Base-by-base conservation (phyloP, 1,140 invertebrate species). In the Calliphora vicina region DNA sequence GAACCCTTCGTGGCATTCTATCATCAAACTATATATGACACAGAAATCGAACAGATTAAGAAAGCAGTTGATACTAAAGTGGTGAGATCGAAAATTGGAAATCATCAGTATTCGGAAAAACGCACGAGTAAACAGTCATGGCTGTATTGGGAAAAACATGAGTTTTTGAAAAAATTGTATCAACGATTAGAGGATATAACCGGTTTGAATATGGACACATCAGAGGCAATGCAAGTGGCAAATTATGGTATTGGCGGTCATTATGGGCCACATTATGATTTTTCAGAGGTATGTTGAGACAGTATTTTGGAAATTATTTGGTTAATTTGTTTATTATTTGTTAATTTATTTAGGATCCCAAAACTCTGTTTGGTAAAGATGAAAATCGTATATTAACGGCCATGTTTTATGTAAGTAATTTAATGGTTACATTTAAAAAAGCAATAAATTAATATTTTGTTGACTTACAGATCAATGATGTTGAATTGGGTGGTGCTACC, bases 221-320 rank as follows among this genome's bases (percentile, higher is more conserved):
- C 97, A 0, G 98, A 99, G 91, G 97, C 97, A 87, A 91, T 99
- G 73, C 97, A 99, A 92, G 97, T 99, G 72, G 97, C 97, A 83
- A 99, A 99, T 92, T 99, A 99, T 91, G 98, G 98, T 29, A 97
- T 99, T 83, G 98, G 98, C 15, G 98, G 98, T 0, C 98, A 99
- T 91, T 99, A 99, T 90, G 98, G 99, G 86, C 98, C 98, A 20
- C 99, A 99, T 91, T 99, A 85, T 86, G 89, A 95, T 92, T 98
- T 82, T 50, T 94, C 94, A 0, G 45, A 29, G 83, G 83, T 84
- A 50, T n/a, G 71, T 80, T 35, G 80, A n/a, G 35, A 71, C n/a
- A n/a, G n/a, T n/a, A 5, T 35, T 15, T 71, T 76, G 6, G 29
- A 35, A 2, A 27, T 43, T 23, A 50, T 15, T n/a, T n/a, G n/a